phyloP scores from a whole-genome alignment of 2,113 vertebrate species.

The Pungitius pungitius region DNA sequence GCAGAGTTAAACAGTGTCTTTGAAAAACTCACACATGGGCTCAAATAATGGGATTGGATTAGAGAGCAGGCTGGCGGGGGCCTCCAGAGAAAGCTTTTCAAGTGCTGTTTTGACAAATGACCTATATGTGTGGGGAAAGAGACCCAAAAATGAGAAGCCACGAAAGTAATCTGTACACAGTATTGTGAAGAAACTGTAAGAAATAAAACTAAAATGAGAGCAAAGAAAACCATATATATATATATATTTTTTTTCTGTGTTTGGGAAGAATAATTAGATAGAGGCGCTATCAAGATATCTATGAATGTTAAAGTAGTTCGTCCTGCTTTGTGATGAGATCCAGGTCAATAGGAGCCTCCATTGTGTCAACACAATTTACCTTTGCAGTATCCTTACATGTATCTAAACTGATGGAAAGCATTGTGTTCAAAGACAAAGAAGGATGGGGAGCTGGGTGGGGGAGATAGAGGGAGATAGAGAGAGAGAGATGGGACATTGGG shows the following conservation, averaged over 20 bases:
- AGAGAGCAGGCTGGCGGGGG: constrained; percentile 27
- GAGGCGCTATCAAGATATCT: background rate
- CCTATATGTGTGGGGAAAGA: background rate
- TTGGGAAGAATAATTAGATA: background rate
- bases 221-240: background rate
- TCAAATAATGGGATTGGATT: constrained; percentile 61
- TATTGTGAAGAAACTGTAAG: background rate
- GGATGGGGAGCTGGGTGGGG: background rate
- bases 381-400: background rate
- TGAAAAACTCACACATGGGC: constrained; percentile 46
- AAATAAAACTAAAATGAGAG: background rate
- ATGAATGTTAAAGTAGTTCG: background rate
- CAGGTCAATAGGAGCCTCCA: background rate
- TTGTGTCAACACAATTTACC: background rate
- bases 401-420: background rate
- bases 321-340: constrained; percentile 9
- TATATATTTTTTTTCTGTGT: background rate
- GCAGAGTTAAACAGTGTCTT: constrained; percentile 28
- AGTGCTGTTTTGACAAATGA: constrained; percentile 35
- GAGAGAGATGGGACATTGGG: constrained; percentile 26
- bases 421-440: background rate
- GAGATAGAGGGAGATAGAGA: no score
- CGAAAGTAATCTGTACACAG: background rate
- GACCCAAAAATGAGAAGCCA: constrained; percentile 9
- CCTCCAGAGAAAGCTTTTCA: constrained; percentile 48